These are phyloP conservation scores for Halictus ligatus DNA, from an alignment of 2,888 invertebrate species.

Conservation along the genomic window DNA sequence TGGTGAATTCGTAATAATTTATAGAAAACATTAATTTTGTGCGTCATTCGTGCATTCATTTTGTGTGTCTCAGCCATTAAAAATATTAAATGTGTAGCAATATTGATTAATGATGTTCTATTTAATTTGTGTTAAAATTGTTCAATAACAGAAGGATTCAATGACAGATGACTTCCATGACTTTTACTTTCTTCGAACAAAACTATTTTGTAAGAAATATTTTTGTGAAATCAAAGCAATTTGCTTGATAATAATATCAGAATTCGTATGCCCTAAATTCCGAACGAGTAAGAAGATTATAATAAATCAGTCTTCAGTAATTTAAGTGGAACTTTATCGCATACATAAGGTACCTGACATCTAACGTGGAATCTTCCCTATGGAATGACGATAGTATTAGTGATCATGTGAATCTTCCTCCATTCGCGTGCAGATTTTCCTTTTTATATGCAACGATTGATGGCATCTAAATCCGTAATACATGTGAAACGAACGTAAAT, in stretches of 20 bases:
- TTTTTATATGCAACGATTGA: not conserved
- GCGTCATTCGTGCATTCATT: too few species aligned
- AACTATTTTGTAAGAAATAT: too few species aligned
- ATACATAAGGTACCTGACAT: conserved; percentile 3
- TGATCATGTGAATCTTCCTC: not conserved
- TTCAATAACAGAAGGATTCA: not conserved
- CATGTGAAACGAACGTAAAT: not conserved
- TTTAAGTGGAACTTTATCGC: not conserved
- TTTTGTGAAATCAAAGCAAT: not conserved
- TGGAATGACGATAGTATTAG: not conserved
- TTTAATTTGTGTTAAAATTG: not conserved
- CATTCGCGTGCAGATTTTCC: not conserved
- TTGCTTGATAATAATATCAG: not conserved
- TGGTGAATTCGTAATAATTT: too few species aligned
- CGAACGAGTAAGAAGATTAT: not conserved
- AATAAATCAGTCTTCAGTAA: not conserved
- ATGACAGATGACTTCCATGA: not conserved
- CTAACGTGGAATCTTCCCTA: not conserved
- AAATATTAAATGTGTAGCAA: too few species aligned
- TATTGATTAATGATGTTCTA: not conserved
- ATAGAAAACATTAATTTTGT: not conserved
- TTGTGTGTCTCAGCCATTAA: too few species aligned
- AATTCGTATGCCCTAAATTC: conserved; percentile 1
- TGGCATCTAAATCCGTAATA: not conserved
- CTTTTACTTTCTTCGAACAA: too few species aligned